Conservation (phyloP, 2,888 invertebrate species). For the Napeogenes inachia region DNA sequence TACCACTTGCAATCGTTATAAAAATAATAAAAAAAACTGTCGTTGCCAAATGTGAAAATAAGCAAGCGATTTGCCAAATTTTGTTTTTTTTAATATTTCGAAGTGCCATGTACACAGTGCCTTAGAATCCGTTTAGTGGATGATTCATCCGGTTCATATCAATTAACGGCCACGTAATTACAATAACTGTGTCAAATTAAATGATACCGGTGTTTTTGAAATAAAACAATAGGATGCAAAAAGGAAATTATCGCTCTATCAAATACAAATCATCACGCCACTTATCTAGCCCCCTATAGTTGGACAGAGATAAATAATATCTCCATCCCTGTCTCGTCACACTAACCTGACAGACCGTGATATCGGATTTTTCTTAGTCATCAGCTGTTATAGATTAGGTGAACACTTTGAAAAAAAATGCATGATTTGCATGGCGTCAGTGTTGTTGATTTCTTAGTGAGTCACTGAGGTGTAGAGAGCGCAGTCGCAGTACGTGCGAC, state of each 20-base stretch:
- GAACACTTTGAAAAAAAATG: slow-evolving; percentile 6
- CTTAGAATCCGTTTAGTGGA: slow-evolving; percentile 26
- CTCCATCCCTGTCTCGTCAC: slow-evolving; percentile 51
- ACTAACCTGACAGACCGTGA: slow-evolving; percentile 68
- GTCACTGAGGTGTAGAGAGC: slow-evolving; percentile 48
- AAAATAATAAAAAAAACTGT: slow-evolving; percentile 40
- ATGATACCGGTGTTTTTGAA: slow-evolving; percentile 14
- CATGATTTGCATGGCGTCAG: slow-evolving; percentile 32
- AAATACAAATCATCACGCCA: slow-evolving; percentile 68
- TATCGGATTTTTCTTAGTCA: slow-evolving; percentile 55
- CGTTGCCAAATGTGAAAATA: slow-evolving; percentile 25
- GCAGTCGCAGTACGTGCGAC: slow-evolving; percentile 45
- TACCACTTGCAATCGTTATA: slow-evolving; percentile 45
- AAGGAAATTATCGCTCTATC: slow-evolving; percentile 66
- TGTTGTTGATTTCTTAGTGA: slow-evolving; percentile 45
- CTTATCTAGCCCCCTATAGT: slow-evolving; percentile 64
- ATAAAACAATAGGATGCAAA: slow-evolving; percentile 52
- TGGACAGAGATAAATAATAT: slow-evolving; percentile 48
- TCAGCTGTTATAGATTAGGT: slow-evolving; percentile 56
- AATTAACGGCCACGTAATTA: no score
- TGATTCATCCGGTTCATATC: slow-evolving; percentile 45
- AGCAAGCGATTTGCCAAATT: slow-evolving; percentile 26
- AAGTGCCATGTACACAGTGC: slow-evolving; percentile 7
- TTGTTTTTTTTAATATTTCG: not conserved
- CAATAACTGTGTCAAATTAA: no score